Percentiles rank a stretch among this genome's conserved stretches.
Conservation (phyloP, 2,888 invertebrate species). For the Argyresthia goedartella region DNA sequence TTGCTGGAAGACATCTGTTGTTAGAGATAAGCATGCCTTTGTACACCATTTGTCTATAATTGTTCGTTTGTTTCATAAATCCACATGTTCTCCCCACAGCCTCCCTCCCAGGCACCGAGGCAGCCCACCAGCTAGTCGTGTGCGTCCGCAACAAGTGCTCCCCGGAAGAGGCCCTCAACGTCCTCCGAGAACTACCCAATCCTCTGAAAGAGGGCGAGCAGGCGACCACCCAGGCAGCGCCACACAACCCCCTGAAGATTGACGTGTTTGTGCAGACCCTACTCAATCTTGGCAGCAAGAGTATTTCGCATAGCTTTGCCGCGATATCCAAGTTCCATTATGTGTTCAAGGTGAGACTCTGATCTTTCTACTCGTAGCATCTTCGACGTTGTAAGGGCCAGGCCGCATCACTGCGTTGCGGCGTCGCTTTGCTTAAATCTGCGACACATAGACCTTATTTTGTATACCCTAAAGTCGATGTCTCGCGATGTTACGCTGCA, state of each 20-base stretch:
- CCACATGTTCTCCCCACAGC: constrained; percentile 52
- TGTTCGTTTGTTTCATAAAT: too few species aligned
- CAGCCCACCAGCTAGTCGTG: constrained; percentile 88
- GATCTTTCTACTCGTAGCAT: neutral
- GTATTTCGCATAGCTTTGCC: constrained; percentile 98
- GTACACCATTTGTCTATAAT: too few species aligned
- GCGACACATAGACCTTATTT: too few species aligned
- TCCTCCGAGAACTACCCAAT: constrained; percentile 89
- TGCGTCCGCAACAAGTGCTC: constrained; percentile 92
- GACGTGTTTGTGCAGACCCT: constrained; percentile 98
- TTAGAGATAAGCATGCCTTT: too few species aligned
- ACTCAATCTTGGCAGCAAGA: constrained; percentile 94
- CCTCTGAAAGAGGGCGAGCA: constrained; percentile 80
- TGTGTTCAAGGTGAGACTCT: constrained; percentile 81
- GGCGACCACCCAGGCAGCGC: constrained; percentile 73
- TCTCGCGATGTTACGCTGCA: too few species aligned
- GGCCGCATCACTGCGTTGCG: too few species aligned
- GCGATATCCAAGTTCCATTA: constrained; percentile 97
- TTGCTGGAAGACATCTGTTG: too few species aligned
- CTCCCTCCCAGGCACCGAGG: constrained; percentile 81
- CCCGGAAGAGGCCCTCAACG: constrained; percentile 89
- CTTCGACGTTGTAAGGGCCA: too few species aligned
- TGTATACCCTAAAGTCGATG: too few species aligned
- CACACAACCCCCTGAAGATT: constrained; percentile 93
- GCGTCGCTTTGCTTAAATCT: too few species aligned